These are phyloP conservation scores for Argyresthia goedartella DNA, from an alignment of 2,888 invertebrate genomes.

Conservation along the genomic window DNA sequence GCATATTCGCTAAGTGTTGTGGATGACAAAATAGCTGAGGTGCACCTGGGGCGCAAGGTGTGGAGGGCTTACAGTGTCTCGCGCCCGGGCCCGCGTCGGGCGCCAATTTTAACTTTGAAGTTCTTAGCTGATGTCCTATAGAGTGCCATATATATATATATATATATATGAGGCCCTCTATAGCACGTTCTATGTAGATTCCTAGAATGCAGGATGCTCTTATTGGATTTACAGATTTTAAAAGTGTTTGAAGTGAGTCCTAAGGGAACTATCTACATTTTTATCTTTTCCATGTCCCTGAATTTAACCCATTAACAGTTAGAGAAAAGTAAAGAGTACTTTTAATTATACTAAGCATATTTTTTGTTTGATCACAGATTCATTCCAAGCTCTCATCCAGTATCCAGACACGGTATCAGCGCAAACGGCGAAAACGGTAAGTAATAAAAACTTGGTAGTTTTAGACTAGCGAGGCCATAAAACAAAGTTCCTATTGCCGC, in stretches of 20 bases:
- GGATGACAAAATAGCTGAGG: slow-evolving; percentile 46
- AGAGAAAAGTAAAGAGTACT: too few species aligned
- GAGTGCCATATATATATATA: too few species aligned
- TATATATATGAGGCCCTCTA: too few species aligned
- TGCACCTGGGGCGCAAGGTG: slow-evolving; percentile 45
- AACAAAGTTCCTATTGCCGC: slow-evolving; percentile 59
- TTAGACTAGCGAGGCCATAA: slow-evolving; percentile 45
- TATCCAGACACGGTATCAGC: slow-evolving; percentile 97
- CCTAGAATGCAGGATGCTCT: too few species aligned
- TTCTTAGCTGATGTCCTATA: background rate
- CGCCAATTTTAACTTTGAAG: slow-evolving; percentile 42
- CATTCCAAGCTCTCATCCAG: slow-evolving; percentile 99
- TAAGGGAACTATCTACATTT: too few species aligned
- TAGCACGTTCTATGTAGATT: too few species aligned
- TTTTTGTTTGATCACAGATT: slow-evolving; percentile 76
- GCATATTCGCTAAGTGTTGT: slow-evolving; percentile 46
- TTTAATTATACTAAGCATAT: too few species aligned
- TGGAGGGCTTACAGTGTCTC: slow-evolving; percentile 21
- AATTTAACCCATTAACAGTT: too few species aligned
- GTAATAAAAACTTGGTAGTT: slow-evolving; percentile 28
- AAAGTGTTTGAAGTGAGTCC: too few species aligned
- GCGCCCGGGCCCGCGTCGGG: slow-evolving; percentile 19
- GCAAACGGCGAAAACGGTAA: slow-evolving; percentile 95
- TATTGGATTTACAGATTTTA: too few species aligned
- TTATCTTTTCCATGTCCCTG: too few species aligned